A percentile compares a stretch with the other conserved stretches of the same genome.
Conservation (phyloP, 2,113 vertebrate genomes). For the human (Homo sapiens) region GRCh38 chrX:70498501-70499000, state of each 20-base stretch:
- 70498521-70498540: conserved; percentile 98
- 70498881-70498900: neutral
- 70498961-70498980: neutral
- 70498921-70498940: neutral
- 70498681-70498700: neutral
- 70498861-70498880: neutral
- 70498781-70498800: neutral
- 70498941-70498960: neutral
- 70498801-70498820: neutral
- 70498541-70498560: conserved; percentile 97
- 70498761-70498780: neutral
- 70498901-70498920: neutral
- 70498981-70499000: conserved; percentile 11
- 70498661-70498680: neutral
- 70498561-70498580: conserved; percentile 98
- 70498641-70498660: neutral
- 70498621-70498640: neutral
- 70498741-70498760: neutral
- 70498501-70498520: conserved; percentile 86
- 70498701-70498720: neutral
- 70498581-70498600: neutral
- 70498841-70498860: neutral
- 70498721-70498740: neutral
- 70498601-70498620: neutral
- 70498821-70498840: neutral